phyloP scores from a whole-genome alignment of 64 coral and sea anemone species.

The Platygyra sinensis region DNA sequence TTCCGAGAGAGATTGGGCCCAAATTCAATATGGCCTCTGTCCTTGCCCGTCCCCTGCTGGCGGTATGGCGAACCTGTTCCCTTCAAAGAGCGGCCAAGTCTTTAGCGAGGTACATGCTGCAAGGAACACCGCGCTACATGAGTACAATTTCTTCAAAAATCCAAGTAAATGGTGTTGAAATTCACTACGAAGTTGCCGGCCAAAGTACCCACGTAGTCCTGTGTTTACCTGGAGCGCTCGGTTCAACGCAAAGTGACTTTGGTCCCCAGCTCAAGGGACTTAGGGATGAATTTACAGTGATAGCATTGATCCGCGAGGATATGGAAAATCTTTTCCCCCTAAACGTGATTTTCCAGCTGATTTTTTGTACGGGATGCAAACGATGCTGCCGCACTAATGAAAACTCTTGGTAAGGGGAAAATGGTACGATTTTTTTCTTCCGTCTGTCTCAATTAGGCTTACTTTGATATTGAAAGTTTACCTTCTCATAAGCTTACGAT shows the following conservation, averaged over 20 bases:
- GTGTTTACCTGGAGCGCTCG: no score
- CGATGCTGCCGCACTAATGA: constrained; percentile 86
- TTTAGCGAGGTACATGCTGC: neutral
- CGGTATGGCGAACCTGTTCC: neutral
- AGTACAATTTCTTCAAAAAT: constrained; percentile 46
- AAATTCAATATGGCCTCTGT: constrained; percentile 58
- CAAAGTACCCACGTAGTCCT: constrained; percentile 64
- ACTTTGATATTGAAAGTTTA: no score
- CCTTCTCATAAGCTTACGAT: no score
- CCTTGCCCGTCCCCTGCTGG: neutral
- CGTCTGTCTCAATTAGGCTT: no score
- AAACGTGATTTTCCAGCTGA: constrained; percentile 88
- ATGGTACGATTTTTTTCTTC: no score
- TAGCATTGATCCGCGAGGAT: constrained; percentile 95
- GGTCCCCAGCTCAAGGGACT: constrained; percentile 83
- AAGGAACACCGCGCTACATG: neutral
- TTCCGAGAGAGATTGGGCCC: no score
- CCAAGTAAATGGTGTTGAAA: no score
- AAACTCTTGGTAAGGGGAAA: constrained; percentile 60
- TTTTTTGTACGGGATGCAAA: constrained; percentile 89
- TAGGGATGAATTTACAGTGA: constrained; percentile 77
- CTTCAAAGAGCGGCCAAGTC: neutral
- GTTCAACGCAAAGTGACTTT: constrained; percentile 92
- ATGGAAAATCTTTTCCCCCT: constrained; percentile 94
- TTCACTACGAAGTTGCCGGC: constrained; percentile 75